Evolutionary conservation across 2,888 invertebrate genomes (phyloP), one percentile per base, ranked within the genome.

Genomic region (Alsophila aescularia): DNA sequence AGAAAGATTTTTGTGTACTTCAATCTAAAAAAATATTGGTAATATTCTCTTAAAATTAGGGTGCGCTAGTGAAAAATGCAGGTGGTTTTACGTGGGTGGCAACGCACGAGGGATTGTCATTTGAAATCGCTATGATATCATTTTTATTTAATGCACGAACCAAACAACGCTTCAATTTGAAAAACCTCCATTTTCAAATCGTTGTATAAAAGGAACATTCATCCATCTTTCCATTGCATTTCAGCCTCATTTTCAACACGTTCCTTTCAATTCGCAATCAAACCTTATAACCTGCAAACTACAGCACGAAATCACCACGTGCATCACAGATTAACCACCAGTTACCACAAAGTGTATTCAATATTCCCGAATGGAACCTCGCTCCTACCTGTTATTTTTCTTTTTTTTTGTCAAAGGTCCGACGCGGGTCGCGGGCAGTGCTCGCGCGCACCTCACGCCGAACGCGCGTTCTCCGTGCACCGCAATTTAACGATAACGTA

Each of bases 361-460:
- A 29, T 42, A 32, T 53, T 53, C 59, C 66, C 69, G 62, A 62
- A 67, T 43, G 50, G 36, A 36, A 45, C 50, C 44, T 51, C 45
- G 50, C 41, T 61, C 56, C 70, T 81, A 81, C 81, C 81, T 81
- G 80, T 79, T 58, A 51, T 62, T 50, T 40, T 42, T 43, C 52
- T 67, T 71, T 83, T 83, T 83, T 85, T 87, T 81, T 82, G 81
- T 81, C 82, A 83, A 83, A 82, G 83, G 82, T 82, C 80, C 77
- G 82, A 78, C 71, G 68, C 63, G 71, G 84, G 81, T 83, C 81
- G 72, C 64, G 73, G 78, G 72, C 85, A 89, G 90, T 89, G 80
- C 77, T 81, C 74, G 72, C 69, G 79, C 83, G 84, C 78, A 66
- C 70, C 75, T 81, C 85, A 81, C 59, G 66, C 56, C 60, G 77